Evolutionary conservation across 2,797 vertebrate genomes (phyloP), one percentile per base, ranked within the genome.

Genomic region (Prunella strophiata): DNA sequence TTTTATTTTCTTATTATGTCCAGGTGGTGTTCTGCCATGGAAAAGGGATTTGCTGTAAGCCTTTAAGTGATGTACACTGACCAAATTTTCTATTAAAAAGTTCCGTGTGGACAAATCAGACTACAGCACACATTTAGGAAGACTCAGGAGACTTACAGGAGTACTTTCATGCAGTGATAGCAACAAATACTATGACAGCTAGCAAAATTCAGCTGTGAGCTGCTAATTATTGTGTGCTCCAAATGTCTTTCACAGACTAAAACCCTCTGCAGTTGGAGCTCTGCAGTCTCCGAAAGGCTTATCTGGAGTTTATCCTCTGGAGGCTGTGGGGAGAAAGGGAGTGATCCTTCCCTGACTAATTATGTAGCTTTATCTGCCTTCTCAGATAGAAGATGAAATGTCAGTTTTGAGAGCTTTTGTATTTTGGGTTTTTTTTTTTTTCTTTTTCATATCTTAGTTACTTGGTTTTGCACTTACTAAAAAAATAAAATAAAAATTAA

Each of bases 151-250:
- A 89, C 83, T 85, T 80, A 72, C 27, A 78, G 47, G 59, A 85
- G 29, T 68, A 80, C 42, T 85, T 94, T 78, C 81, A 92, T 59
- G 71, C 78, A 67, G 85, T 42, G 89, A 95, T 42, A 93, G 63
- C 74, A 91, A 93, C 68, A 88, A 92, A 92, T 77, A 79, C 63
- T 82, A 58, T 76, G 89, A 91, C 81, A 96, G 87, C 74, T 77
- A 92, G 87, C 40, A 75, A 95, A 95, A 81, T 80, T 94, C 55
- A 42, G 45, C 86, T 82, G 42, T 43, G 48, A 95, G 65, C 34
- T 91, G 57, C 77, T 94, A 93, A 95, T 95, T 88, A 94, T 76
- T 34, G n/a, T 42, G 55, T 86, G 80, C 54, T 88, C 80, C 63
- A 86, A 92, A 83, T 0, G 10, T 90, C 80, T 76, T 91, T 89